phyloP scores from a whole-genome alignment of 2,797 vertebrate species.

The Rhinichthys osculus region DNA sequence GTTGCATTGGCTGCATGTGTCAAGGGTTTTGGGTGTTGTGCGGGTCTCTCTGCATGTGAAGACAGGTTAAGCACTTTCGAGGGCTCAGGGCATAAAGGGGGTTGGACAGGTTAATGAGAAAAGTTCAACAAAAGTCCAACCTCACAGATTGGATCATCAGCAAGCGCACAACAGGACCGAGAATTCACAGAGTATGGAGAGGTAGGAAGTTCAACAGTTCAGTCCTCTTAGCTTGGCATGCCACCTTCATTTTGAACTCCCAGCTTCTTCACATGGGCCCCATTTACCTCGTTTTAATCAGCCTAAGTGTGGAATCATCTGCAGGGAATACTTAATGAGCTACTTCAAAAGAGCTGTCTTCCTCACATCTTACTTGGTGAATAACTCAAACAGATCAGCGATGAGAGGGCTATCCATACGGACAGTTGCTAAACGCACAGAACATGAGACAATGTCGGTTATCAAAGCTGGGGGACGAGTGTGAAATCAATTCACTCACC shows the following conservation, averaged over 20 bases:
- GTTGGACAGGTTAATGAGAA: constrained; percentile 78
- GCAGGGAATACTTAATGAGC: constrained; percentile 73
- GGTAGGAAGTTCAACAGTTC: constrained; percentile 85
- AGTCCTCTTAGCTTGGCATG: constrained; percentile 77
- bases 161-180: constrained; percentile 71
- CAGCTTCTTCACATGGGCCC: constrained; percentile 68
- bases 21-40: constrained; percentile 39
- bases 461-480: constrained; percentile 69
- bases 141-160: constrained; percentile 75
- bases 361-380: constrained; percentile 67
- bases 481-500: constrained; percentile 78
- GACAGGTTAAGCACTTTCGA: constrained; percentile 45
- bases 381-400: constrained; percentile 69
- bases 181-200: constrained; percentile 76
- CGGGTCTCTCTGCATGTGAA: constrained; percentile 45
- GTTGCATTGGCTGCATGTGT: constrained; percentile 40
- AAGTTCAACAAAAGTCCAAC: constrained; percentile 84
- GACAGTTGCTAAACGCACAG: constrained; percentile 66
- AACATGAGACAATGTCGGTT: constrained; percentile 68
- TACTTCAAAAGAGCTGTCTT: constrained; percentile 64
- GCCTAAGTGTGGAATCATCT: constrained; percentile 69
- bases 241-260: constrained; percentile 78
- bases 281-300: constrained; percentile 69
- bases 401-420: constrained; percentile 61
- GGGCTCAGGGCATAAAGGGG: constrained; percentile 50